These are phyloP conservation scores for Piscicola geometra DNA, from an alignment of 2,888 invertebrate species.

Conservation along the genomic window DNA sequence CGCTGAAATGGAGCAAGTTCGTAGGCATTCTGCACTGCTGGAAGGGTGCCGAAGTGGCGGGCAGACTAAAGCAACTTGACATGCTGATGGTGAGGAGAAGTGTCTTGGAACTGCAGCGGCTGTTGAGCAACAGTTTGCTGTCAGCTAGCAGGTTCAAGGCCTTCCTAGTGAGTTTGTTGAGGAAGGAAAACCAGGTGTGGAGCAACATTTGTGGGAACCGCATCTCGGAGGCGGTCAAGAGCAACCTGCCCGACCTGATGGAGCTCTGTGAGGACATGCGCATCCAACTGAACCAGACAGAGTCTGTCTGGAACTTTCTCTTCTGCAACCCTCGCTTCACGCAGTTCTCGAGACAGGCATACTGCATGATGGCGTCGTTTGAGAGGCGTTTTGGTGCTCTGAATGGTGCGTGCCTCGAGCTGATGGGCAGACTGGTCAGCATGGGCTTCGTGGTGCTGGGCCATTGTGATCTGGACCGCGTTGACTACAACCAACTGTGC, in stretches of 20 bases:
- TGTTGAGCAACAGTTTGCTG: conserved; percentile 48
- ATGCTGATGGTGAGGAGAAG: conserved; percentile 49
- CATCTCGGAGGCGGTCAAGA: conserved; percentile 40
- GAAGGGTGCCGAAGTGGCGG: conserved; percentile 47
- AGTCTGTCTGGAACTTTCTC: conserved; percentile 51
- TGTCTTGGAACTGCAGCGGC: conserved; percentile 49
- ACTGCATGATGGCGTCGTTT: conserved; percentile 48
- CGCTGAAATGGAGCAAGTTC: conserved; percentile 24
- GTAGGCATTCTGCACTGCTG: conserved; percentile 51
- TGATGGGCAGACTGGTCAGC: conserved; percentile 51
- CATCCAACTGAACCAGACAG: conserved; percentile 53
- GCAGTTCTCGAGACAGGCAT: conserved; percentile 41
- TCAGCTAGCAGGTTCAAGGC: conserved; percentile 47
- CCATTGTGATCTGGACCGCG: conserved; percentile 50
- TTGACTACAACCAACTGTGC: conserved; percentile 53
- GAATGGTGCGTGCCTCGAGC: conserved; percentile 49
- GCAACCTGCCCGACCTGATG: conserved; percentile 51
- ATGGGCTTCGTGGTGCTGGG: conserved; percentile 54
- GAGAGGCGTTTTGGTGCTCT: conserved; percentile 46
- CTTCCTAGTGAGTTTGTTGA: conserved; percentile 48
- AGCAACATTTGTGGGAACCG: conserved; percentile 49
- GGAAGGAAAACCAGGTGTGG: conserved; percentile 49
- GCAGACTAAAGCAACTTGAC: conserved; percentile 48
- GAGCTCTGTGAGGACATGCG: conserved; percentile 54
- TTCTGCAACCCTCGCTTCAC: conserved; percentile 49